These are phyloP conservation scores for Drosophila jambulina DNA, from an alignment of 1,140 invertebrate species.

Conservation along the genomic window DNA sequence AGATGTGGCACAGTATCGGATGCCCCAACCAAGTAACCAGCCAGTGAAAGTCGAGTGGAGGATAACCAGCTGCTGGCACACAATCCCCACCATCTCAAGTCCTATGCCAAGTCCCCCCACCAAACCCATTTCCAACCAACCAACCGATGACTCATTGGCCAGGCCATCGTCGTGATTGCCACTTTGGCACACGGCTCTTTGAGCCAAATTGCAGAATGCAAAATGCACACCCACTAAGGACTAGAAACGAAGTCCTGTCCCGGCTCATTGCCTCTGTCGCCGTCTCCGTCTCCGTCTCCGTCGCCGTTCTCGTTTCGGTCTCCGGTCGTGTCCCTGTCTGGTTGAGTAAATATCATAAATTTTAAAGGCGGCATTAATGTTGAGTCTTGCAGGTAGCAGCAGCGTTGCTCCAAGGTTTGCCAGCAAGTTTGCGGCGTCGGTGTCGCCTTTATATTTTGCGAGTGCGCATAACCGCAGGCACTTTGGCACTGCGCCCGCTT, in stretches of 20 bases:
- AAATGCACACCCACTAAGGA: constrained; percentile 15
- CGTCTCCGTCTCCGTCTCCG: constrained; percentile 17
- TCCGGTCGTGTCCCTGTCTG: constrained; percentile 32
- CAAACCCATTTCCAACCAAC: not conserved
- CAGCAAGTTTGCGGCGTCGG: constrained; percentile 16
- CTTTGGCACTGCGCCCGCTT: constrained; percentile 64
- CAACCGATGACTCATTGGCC: constrained; percentile 28
- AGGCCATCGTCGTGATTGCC: constrained; percentile 34
- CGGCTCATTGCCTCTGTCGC: constrained; percentile 38
- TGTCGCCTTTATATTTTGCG: constrained; percentile 13
- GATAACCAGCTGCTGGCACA: not conserved
- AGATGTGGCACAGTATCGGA: constrained; percentile 2
- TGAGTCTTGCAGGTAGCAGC: constrained; percentile 33
- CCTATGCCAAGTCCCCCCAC: not conserved
- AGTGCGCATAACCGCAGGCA: constrained; percentile 77
- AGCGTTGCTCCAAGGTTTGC: constrained; percentile 13
- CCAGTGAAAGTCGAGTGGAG: constrained; percentile 21
- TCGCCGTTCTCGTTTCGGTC: constrained; percentile 20
- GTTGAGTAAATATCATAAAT: constrained; percentile 80
- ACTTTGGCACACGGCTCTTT: constrained; percentile 25
- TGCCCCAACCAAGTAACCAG: constrained; percentile 3
- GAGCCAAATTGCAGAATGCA: constrained; percentile 19
- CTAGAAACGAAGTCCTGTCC: constrained; percentile 1
- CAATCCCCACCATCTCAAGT: not conserved
- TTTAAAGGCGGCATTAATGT: constrained; percentile 78